Evolutionary conservation across 2,113 vertebrate species (phyloP), one percentile per base, ranked within the genome.

Genomic region (Microtus ochrogaster): DNA sequence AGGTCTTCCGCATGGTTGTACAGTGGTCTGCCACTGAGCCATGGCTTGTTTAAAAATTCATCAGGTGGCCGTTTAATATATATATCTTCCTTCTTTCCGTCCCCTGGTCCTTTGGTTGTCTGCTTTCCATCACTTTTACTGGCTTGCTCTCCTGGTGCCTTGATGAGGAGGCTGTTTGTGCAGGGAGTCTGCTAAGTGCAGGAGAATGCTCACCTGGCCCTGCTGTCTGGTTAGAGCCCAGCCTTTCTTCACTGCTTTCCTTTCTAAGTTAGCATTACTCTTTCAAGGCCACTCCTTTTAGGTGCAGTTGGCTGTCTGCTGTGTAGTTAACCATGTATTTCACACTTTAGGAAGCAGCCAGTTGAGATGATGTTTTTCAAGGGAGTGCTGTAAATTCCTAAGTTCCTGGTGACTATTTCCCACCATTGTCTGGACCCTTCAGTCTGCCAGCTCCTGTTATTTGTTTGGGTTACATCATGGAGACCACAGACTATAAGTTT

Each of bases 201-300:
- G 68, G 47, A n/a, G 2, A 36, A 61, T 22, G 55, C 55, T 61
- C 26, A n/a, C 79, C 55, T 61, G 22, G 36, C 22, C 79, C 13
- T 82, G 55, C 4, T 39, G 12, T 61, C 24, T 82, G 22, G 52
- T 16, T 39, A 39, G 36, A 61, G 79, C 22, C 24, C 33, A 55
- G 58, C 8, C 44, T 55, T n/a, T 52, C 9, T 7, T 16, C 7
- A 2, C 33, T 30, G n/a, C 14, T 3, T 2, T 1, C 12, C 47
- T 22, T 22, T n/a, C 61, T 39, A 5, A 36, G 7, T 5, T 26
- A 16, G 49, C 77, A 26, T 30, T 78, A 9, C 0, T 5, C 72
- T 82, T 39, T 19, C 36, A 24, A n/a, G 68, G 66, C 49, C 1
- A 16, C 17, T 2, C 36, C 33, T 76, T 16, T 12, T 19, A n/a